Conservation (phyloP, 1,140 invertebrate species). For the Thrips palmi region DNA sequence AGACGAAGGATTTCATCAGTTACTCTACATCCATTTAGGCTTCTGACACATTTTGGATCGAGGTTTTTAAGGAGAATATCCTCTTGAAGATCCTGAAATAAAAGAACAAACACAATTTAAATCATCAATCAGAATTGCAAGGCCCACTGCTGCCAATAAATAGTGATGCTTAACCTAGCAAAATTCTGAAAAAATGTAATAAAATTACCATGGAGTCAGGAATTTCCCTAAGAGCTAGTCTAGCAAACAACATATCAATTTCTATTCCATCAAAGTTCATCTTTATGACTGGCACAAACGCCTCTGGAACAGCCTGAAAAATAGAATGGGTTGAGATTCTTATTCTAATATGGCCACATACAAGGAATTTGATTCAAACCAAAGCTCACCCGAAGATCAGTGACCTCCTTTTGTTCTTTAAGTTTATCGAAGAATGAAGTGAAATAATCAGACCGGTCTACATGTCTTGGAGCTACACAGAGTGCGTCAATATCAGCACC, state of each 20-base stretch:
- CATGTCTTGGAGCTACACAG: conserved; percentile 91
- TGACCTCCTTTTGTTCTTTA: conserved; percentile 72
- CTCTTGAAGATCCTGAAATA: conserved; percentile 65
- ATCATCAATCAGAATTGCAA: not conserved
- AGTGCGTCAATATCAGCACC: conserved; percentile 98
- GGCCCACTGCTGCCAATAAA: conserved; percentile 4
- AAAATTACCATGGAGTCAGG: conserved; percentile 39
- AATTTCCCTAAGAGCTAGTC: conserved; percentile 83
- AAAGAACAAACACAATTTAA: conserved; percentile 12
- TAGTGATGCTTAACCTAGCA: not conserved
- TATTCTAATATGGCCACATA: no score
- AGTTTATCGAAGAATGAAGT: conserved; percentile 82
- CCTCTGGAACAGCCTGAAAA: conserved; percentile 81
- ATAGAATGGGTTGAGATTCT: no score
- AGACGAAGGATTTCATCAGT: conserved; percentile 94
- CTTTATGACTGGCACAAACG: conserved; percentile 98
- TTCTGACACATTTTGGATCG: conserved; percentile 89
- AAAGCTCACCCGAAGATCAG: conserved; percentile 48
- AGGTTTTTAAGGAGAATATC: conserved; percentile 88
- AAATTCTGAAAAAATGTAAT: not conserved
- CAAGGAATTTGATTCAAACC: no score
- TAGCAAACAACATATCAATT: conserved; percentile 94
- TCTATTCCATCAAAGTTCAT: conserved; percentile 98
- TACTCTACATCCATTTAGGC: conserved; percentile 93
- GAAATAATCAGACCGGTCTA: conserved; percentile 90